A percentile compares a stretch with the other conserved stretches of the same genome.
Evolutionary conservation across 2,113 vertebrate species (phyloP).

Genomic region (Sceloporus tristichus): DNA sequence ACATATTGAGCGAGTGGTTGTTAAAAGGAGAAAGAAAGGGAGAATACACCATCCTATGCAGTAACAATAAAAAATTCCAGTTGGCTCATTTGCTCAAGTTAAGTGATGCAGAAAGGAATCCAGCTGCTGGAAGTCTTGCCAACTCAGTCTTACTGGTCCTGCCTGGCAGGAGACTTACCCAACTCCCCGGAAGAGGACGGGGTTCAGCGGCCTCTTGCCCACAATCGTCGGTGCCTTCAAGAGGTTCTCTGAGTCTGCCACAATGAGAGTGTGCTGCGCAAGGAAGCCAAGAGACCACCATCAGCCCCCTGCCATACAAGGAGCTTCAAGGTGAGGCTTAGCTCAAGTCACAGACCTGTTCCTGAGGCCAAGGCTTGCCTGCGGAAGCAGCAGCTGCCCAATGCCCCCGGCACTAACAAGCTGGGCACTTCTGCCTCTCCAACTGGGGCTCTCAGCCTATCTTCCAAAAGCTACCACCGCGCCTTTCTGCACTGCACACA

Average conservation of each 20-base stretch:
- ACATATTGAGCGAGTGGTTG: no score
- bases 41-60: no score
- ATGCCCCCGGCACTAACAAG: no score
- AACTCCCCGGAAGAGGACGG: constrained; percentile 94
- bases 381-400: neutral
- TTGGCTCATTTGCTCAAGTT: neutral
- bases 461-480: neutral
- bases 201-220: constrained; percentile 86
- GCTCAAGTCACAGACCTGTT: neutral
- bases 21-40: neutral
- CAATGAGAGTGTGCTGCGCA: constrained; percentile 91
- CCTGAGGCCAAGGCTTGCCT: neutral
- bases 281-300: accelerated
- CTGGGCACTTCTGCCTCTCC: no score
- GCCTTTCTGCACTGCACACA: no score
- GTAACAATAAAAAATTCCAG: no score
- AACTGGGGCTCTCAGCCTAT: neutral
- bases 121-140: neutral
- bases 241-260: constrained; percentile 92
- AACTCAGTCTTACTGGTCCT: neutral
- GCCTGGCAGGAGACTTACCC: constrained; percentile 82
- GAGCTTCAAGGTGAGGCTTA: neutral
- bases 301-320: neutral
- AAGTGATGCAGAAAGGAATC: neutral
- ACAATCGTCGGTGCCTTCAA: constrained; percentile 96